Conservation (phyloP, 2,113 vertebrate species). For the Prionailurus viverrinus region DNA sequence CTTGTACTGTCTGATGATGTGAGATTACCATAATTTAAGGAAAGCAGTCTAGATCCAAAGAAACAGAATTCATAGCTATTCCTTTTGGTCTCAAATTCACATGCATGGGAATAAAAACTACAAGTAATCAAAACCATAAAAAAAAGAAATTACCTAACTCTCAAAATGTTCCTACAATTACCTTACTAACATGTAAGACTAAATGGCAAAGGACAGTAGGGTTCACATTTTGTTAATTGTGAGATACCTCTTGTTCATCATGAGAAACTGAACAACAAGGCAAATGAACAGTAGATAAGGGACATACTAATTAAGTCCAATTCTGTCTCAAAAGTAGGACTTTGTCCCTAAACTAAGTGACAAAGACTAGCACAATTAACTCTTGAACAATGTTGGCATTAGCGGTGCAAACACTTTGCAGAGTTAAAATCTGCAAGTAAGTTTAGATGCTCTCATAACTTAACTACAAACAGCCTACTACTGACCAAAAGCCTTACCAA, state of each 20-base stretch:
- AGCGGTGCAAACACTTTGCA: neutral
- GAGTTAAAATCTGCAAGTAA: neutral
- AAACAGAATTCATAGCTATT: neutral
- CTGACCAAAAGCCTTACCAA: neutral
- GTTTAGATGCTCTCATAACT: neutral
- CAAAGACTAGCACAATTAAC: neutral
- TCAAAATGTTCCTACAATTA: neutral
- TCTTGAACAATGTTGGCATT: neutral
- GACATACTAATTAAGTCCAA: neutral
- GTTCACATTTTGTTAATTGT: neutral
- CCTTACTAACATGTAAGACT: neutral
- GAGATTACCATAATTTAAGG: neutral
- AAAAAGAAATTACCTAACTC: conserved; percentile 19
- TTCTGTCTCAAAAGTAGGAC: conserved; percentile 21
- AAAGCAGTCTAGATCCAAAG: neutral
- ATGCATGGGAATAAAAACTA: neutral
- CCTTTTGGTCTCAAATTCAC: neutral
- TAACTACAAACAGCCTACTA: neutral
- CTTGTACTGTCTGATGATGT: neutral
- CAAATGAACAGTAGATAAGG: neutral
- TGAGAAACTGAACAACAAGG: neutral
- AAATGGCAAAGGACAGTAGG: neutral
- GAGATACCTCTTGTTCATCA: neutral
- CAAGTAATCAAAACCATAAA: neutral
- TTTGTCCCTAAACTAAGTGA: neutral